These are phyloP conservation scores for Alosa sapidissima DNA, from an alignment of 2,797 vertebrate genomes.

Conservation along the genomic window DNA sequence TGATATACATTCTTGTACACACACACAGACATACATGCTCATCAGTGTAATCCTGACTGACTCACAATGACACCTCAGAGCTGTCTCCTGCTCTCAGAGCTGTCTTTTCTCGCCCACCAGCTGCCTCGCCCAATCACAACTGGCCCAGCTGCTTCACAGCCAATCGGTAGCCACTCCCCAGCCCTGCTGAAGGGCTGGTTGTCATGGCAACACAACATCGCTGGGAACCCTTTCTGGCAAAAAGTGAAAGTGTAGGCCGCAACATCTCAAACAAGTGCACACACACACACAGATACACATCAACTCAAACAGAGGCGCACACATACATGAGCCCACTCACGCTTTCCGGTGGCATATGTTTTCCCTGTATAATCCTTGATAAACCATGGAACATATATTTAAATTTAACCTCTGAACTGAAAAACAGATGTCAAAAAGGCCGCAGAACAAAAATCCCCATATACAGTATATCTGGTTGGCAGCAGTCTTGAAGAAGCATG, in stretches of 20 bases:
- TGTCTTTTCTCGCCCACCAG: neutral
- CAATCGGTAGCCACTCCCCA: slow-evolving; percentile 31
- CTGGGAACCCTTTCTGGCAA: slow-evolving; percentile 29
- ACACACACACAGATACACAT: neutral
- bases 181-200: slow-evolving; percentile 32
- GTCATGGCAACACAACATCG: slow-evolving; percentile 50
- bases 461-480: no score
- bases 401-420: no score
- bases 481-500: no score
- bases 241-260: slow-evolving; percentile 30
- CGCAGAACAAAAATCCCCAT: no score
- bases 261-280: neutral
- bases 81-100: neutral
- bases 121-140: slow-evolving; percentile 32
- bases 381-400: no score
- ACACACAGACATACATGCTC: neutral
- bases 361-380: no score
- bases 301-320: neutral
- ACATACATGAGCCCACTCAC: neutral
- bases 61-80: slow-evolving; percentile 17
- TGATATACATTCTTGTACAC: neutral
- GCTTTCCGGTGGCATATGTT: neutral
- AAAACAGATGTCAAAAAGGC: no score
- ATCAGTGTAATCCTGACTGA: slow-evolving; percentile 19
- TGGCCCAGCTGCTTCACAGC: neutral